phyloP scores from a whole-genome alignment of 2,797 vertebrate species.

The Notamacropus eugenii region DNA sequence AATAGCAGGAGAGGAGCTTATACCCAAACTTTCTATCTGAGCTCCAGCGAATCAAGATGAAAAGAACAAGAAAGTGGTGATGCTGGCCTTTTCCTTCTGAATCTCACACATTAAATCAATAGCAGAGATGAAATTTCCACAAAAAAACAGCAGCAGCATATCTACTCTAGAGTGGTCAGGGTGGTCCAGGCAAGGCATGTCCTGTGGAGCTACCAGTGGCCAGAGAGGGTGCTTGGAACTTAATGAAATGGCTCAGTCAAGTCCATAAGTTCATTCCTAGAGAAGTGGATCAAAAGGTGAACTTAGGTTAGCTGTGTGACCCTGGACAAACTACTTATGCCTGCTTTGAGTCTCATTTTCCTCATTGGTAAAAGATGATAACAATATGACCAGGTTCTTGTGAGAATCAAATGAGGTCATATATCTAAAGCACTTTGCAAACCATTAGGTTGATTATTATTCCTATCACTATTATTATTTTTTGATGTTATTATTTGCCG shows the following conservation, averaged over 20 bases:
- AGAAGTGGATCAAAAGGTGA: neutral
- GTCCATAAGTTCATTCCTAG: neutral
- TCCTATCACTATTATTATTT: neutral
- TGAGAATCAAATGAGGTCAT: neutral
- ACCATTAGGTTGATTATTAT: neutral
- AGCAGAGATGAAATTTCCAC: neutral
- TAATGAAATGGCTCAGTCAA: neutral
- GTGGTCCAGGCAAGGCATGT: neutral
- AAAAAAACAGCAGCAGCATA: neutral
- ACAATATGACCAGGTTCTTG: neutral
- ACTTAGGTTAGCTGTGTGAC: neutral
- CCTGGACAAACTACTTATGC: neutral
- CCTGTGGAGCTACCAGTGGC: neutral
- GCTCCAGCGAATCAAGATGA: neutral
- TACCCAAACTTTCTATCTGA: neutral
- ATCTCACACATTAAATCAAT: neutral
- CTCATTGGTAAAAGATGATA: neutral
- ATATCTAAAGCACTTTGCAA: neutral
- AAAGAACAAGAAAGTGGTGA: neutral
- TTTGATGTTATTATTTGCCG: neutral
- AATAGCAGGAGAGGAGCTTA: neutral
- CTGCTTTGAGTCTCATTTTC: neutral
- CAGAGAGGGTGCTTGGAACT: neutral
- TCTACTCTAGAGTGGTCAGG: neutral
- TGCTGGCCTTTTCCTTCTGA: neutral